Percentiles rank a stretch among this genome's conserved stretches.
Conservation (phyloP, 1,140 invertebrate genomes). For the Caenorhabditis inopinata region DNA sequence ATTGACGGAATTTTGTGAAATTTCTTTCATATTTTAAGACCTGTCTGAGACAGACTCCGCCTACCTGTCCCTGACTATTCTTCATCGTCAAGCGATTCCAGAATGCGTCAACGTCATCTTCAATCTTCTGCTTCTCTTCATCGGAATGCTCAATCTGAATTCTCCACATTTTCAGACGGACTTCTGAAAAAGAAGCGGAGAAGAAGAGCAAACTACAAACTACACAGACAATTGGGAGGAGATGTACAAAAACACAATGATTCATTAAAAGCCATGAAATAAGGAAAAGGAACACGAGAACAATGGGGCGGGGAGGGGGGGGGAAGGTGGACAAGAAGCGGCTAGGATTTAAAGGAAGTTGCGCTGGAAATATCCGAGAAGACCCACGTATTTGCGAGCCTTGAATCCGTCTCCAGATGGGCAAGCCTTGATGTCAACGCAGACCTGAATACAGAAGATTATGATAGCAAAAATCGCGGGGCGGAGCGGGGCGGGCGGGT, state of each 20-base stretch:
- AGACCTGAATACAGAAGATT: constrained; percentile 60
- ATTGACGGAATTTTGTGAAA: too few relatives aligned
- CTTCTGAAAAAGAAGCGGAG: neutral
- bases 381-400: constrained; percentile 38
- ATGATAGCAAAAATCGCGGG: too few relatives aligned
- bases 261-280: too few relatives aligned
- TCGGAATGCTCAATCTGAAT: neutral
- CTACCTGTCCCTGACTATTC: constrained; percentile 13
- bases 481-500: too few relatives aligned
- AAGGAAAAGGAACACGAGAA: neutral
- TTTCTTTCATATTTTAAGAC: too few relatives aligned
- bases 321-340: neutral
- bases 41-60: too few relatives aligned
- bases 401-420: neutral
- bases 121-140: neutral
- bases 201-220: neutral
- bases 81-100: neutral
- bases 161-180: neutral
- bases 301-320: neutral
- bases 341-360: constrained; percentile 16
- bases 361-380: constrained; percentile 36
- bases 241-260: neutral
- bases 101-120: constrained; percentile 16
- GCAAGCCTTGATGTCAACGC: constrained; percentile 59
- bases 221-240: neutral